Conservation (phyloP, 1,140 invertebrate genomes). For the Drosophila tsacasi region DNA sequence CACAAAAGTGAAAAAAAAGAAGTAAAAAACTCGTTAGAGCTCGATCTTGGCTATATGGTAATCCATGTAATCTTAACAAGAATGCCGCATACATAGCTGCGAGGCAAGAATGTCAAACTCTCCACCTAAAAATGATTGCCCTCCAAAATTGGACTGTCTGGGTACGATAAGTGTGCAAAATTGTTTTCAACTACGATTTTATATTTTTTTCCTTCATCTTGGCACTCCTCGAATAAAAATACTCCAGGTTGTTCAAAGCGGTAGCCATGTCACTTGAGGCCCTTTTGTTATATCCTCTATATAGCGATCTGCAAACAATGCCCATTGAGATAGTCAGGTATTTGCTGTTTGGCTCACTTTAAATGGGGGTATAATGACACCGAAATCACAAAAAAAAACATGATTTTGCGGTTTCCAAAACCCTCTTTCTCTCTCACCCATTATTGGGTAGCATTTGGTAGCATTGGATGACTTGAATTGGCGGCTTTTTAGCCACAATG, state of each 20-base stretch:
- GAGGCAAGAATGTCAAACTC: constrained; percentile 51
- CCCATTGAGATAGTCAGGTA: constrained; percentile 54
- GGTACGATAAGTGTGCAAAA: constrained; percentile 33
- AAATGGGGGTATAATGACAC: constrained; percentile 62
- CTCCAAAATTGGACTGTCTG: constrained; percentile 30
- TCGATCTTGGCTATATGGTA: constrained; percentile 38
- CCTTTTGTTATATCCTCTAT: constrained; percentile 48
- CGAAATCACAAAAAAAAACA: constrained; percentile 48
- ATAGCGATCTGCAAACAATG: constrained; percentile 69
- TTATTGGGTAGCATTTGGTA: constrained; percentile 71
- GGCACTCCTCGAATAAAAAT: constrained; percentile 47
- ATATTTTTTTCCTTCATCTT: constrained; percentile 5
- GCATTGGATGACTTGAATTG: constrained; percentile 73
- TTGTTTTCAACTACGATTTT: constrained; percentile 21
- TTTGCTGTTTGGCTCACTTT: constrained; percentile 41
- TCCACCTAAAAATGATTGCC: constrained; percentile 45
- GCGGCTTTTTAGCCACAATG: constrained; percentile 41
- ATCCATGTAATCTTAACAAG: constrained; percentile 50
- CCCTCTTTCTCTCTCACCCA: constrained; percentile 36
- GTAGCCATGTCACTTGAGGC: constrained; percentile 53
- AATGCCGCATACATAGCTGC: constrained; percentile 30
- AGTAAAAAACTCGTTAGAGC: constrained; percentile 38
- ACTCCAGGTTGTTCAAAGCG: constrained; percentile 27
- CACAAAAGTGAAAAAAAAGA: constrained; percentile 17
- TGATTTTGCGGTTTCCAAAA: constrained; percentile 71